Evolutionary conservation across 2,888 invertebrate genomes (phyloP), one percentile per base, ranked within the genome.

Genomic region (Nomada ruficornis): DNA sequence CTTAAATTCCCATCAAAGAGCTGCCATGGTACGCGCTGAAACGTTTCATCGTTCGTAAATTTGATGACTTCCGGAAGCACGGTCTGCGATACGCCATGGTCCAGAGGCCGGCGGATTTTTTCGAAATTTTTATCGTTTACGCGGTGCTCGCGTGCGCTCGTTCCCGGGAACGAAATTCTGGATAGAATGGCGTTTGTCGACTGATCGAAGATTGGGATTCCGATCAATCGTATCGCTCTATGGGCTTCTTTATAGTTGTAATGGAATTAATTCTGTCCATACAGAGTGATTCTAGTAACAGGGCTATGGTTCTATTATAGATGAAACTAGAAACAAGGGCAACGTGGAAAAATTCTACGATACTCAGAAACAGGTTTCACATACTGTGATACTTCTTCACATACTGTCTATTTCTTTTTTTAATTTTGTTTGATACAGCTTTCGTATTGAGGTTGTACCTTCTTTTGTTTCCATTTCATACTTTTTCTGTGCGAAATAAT

Each of bases 1-100:
- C 77, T 77, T 75, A 71, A 70, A 80, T 71, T 80, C 65, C 26
- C 67, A 63, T 68, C 77, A 60, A 47, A 44, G 77, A 20, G 20
- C 20, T 57, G 15, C n/a, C 50, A 62, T 47, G 65, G 65, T 59
- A 36, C 62, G 26, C 65, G 55, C 20, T 20, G 55, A 67, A 77
- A 72, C 62, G 50, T 59, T 77, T 63, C 42, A 36, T 77, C 70
- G 77, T 67, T 29, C 67, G 71, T 77, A 77, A 80, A 80, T 80
- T 77, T 62, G 67, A 80, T 71, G 71, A 77, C 67, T 67, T 57
- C 54, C 54, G 62, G 47, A 44, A 50, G 67, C 65, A 62, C 64
- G 69, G 59, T 20, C 15, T 42, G 29, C 52, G 52, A 64, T 64
- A 76, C 47, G 29, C 44, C 18, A 54, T 62, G 62, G 23, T 59